Conservation (phyloP, 2,888 invertebrate species). For the Coelinius sp. region DNA sequence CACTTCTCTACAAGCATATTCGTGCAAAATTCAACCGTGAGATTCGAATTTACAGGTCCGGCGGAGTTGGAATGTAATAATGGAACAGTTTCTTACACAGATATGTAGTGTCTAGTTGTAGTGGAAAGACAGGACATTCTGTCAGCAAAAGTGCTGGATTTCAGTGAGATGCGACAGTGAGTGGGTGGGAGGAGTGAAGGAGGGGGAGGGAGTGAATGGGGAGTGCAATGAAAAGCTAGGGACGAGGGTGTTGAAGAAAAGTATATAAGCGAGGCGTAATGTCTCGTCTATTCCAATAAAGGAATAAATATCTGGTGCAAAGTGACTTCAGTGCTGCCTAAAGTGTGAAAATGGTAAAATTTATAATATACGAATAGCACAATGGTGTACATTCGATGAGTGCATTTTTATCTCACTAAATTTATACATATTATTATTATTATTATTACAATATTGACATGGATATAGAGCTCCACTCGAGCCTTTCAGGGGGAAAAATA, state of each 20-base stretch:
- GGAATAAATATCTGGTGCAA: not conserved
- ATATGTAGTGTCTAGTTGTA: slow-evolving; percentile 7
- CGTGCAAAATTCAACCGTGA: not conserved
- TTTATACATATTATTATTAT: slow-evolving; percentile 16
- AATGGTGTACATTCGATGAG: not conserved
- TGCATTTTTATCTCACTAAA: not conserved
- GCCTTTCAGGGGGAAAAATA: not conserved
- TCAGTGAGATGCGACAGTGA: not conserved
- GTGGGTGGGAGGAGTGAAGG: not conserved
- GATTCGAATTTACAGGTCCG: slow-evolving; percentile 37
- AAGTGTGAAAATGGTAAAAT: slow-evolving; percentile 10
- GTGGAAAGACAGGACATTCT: slow-evolving; percentile 14
- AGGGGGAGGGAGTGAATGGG: not conserved
- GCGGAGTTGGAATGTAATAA: slow-evolving; percentile 42
- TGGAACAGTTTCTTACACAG: slow-evolving; percentile 29
- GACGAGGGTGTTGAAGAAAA: slow-evolving; percentile 14
- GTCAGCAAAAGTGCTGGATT: slow-evolving; percentile 24
- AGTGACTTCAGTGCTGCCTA: not conserved
- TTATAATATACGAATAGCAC: not conserved
- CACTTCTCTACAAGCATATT: slow-evolving; percentile 18
- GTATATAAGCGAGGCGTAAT: slow-evolving; percentile 19
- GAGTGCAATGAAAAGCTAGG: slow-evolving; percentile 14
- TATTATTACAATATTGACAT: not conserved
- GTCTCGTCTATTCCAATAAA: slow-evolving; percentile 34
- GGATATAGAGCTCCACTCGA: not conserved